These are phyloP conservation scores for Lophotriccus pileatus DNA, from an alignment of 2,797 vertebrate genomes.

Conservation along the genomic window DNA sequence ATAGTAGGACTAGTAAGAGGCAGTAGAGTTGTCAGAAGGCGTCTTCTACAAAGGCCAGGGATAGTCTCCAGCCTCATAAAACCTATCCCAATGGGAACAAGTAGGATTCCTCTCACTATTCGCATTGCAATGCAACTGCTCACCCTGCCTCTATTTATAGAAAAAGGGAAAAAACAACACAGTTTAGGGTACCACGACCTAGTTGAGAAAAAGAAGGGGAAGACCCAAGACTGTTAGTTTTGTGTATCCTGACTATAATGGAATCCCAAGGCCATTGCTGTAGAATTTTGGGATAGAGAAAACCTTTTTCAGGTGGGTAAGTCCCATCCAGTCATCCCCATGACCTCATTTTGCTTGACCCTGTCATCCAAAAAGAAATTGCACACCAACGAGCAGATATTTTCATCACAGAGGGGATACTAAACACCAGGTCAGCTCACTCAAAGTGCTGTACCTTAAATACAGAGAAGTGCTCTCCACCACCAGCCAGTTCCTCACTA, in stretches of 20 bases:
- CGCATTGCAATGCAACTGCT: background rate
- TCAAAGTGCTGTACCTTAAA: background rate
- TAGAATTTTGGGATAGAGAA: background rate
- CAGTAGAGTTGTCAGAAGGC: background rate
- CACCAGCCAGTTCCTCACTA: background rate
- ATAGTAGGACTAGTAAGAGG: background rate
- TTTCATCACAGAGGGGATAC: background rate
- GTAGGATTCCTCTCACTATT: background rate
- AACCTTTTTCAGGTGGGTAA: background rate
- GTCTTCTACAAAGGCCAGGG: background rate
- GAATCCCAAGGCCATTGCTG: background rate
- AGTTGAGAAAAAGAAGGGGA: background rate
- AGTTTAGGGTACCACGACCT: background rate
- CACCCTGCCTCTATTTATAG: background rate
- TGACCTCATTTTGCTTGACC: background rate
- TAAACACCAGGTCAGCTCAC: background rate
- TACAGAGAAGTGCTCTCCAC: background rate
- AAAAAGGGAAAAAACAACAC: background rate
- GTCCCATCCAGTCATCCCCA: background rate
- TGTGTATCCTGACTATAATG: background rate
- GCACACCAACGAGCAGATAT: background rate
- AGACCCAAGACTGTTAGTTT: background rate
- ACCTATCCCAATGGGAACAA: background rate
- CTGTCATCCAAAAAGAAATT: background rate
- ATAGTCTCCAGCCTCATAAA: background rate